Conservation (phyloP, 2,797 vertebrate species). For the Podarcis siculus region DNA sequence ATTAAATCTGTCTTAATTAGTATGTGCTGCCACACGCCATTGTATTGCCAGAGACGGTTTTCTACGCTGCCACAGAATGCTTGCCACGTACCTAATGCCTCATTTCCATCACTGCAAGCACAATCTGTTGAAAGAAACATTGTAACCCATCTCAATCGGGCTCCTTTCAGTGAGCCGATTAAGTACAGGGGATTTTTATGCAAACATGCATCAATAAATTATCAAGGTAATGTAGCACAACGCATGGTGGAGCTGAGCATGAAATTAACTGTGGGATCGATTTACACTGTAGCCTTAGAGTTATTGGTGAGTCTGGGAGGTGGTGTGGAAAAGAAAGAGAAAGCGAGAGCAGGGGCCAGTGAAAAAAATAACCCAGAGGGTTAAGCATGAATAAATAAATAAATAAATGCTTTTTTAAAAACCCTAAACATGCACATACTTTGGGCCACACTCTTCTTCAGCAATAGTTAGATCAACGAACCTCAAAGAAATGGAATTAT, state of each 20-base stretch:
- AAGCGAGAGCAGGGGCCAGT: no score
- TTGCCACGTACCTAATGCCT: slow-evolving; percentile 18
- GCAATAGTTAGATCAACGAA: background rate
- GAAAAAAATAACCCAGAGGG: background rate
- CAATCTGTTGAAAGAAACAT: slow-evolving; percentile 47
- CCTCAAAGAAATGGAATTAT: background rate
- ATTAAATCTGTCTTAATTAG: slow-evolving; percentile 74
- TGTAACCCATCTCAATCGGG: slow-evolving; percentile 21
- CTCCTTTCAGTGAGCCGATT: slow-evolving; percentile 34
- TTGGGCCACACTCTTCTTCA: background rate
- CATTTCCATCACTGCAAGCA: slow-evolving; percentile 34
- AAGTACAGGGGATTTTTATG: slow-evolving; percentile 29
- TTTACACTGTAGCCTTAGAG: background rate
- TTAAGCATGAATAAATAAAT: background rate
- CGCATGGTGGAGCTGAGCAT: slow-evolving; percentile 12
- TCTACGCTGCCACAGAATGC: slow-evolving; percentile 36
- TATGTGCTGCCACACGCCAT: slow-evolving; percentile 56
- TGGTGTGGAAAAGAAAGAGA: background rate
- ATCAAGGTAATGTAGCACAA: slow-evolving; percentile 17
- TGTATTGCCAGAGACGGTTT: slow-evolving; percentile 29
- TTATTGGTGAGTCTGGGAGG: background rate
- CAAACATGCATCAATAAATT: slow-evolving; percentile 36
- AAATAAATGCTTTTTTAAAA: background rate
- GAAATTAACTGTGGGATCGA: slow-evolving; percentile 20
- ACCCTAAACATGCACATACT: background rate